Percentiles rank a stretch among this genome's conserved stretches.
Conservation (phyloP, 2,797 vertebrate species). For the Phrynocephalus guinanensis region DNA sequence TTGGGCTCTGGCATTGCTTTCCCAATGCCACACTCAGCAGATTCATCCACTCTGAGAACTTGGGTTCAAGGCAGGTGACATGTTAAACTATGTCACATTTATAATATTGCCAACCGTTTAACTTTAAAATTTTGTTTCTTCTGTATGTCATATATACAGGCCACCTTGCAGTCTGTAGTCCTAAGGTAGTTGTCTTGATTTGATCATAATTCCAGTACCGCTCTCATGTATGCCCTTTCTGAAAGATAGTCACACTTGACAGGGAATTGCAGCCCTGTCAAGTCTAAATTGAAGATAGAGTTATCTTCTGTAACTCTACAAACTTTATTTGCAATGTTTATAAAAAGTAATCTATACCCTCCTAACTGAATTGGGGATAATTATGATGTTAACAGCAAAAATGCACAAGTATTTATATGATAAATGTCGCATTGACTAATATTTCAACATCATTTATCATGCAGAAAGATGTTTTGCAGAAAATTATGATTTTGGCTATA, state of each 20-base stretch:
- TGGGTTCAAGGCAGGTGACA: too few relatives aligned
- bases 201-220: too few relatives aligned
- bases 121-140: too few relatives aligned
- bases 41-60: neutral
- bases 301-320: neutral
- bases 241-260: neutral
- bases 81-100: too few relatives aligned
- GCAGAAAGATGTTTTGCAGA: neutral
- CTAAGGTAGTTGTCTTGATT: too few relatives aligned
- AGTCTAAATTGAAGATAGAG: too few relatives aligned
- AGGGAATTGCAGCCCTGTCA: neutral
- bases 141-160: too few relatives aligned
- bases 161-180: too few relatives aligned
- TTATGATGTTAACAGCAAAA: neutral
- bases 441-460: neutral
- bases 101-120: too few relatives aligned
- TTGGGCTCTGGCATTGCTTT: neutral
- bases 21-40: neutral
- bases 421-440: neutral
- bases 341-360: neutral
- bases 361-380: neutral
- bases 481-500: too few relatives aligned
- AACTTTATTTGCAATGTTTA: neutral
- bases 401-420: neutral
- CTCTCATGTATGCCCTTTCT: neutral